Conservation (phyloP, 1,140 invertebrate genomes). For the Sycobia sp. region DNA sequence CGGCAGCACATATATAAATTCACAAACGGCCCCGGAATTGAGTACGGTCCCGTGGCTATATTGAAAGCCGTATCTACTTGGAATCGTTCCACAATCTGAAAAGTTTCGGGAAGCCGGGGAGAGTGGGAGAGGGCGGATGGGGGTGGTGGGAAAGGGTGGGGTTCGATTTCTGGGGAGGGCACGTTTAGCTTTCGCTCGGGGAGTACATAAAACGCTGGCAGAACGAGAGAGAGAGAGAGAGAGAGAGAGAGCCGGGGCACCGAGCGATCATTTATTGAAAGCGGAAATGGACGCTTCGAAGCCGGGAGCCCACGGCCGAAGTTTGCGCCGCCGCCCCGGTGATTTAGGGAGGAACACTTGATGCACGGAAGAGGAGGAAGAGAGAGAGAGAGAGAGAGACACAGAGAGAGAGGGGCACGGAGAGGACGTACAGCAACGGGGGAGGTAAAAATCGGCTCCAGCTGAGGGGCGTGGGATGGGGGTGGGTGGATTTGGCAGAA, state of each 20-base stretch:
- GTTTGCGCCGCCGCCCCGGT: no score
- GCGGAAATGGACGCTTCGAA: no score
- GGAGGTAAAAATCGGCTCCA: no score
- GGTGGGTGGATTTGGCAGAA: not conserved
- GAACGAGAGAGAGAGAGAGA: no score
- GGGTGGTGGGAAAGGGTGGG: not conserved
- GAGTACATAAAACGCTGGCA: conserved; percentile 14
- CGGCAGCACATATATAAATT: not conserved
- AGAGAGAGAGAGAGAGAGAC: not conserved
- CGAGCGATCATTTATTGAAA: no score
- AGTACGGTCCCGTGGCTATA: not conserved
- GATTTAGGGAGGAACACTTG: conserved; percentile 17
- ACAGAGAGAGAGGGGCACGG: not conserved
- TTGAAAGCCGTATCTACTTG: conserved; percentile 20
- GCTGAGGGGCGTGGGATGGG: no score
- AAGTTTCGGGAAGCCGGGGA: conserved; percentile 14
- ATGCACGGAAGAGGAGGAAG: not conserved
- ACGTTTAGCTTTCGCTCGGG: not conserved
- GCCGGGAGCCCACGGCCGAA: no score
- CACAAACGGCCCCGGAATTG: not conserved
- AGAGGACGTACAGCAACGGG: no score
- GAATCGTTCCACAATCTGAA: conserved; percentile 23
- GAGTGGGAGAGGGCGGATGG: no score
- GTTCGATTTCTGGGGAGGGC: no score
- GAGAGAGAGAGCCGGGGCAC: no score